Evolutionary conservation across 1,140 invertebrate genomes (phyloP).

Genomic region (Danaus melanippus): DNA sequence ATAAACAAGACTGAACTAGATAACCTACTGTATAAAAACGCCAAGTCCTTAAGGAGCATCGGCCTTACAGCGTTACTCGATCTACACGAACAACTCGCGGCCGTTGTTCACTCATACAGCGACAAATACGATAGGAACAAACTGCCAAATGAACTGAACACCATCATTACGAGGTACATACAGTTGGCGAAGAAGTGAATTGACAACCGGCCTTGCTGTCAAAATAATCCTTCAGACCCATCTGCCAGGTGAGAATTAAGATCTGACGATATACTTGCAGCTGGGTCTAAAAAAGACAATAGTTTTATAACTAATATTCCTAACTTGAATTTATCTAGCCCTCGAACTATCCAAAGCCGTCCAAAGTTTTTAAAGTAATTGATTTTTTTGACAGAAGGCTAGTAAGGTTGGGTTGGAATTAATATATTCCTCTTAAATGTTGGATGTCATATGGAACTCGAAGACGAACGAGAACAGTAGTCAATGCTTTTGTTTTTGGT

Average conservation of each 20-base stretch:
- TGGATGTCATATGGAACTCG: slow-evolving; percentile 6
- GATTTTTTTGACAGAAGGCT: slow-evolving; percentile 18
- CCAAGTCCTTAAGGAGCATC: slow-evolving; percentile 70
- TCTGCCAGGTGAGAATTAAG: no score
- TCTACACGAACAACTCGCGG: slow-evolving; percentile 74
- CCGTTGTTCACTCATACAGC: slow-evolving; percentile 71
- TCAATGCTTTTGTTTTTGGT: no score
- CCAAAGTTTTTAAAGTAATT: slow-evolving; percentile 21
- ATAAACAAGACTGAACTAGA: slow-evolving; percentile 76
- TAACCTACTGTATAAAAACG: slow-evolving; percentile 72
- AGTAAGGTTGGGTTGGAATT: slow-evolving; percentile 8
- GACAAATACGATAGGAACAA: slow-evolving; percentile 71
- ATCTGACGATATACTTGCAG: no score
- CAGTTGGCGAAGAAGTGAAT: slow-evolving; percentile 42
- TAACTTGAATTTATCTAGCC: slow-evolving; percentile 17
- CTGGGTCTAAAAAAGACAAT: slow-evolving; percentile 7
- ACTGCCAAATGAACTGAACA: slow-evolving; percentile 74
- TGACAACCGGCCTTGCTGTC: slow-evolving; percentile 7
- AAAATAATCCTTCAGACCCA: slow-evolving; percentile 1
- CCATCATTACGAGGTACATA: slow-evolving; percentile 51
- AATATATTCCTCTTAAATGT: slow-evolving; percentile 13
- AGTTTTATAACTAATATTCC: slow-evolving; percentile 15
- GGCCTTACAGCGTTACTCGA: slow-evolving; percentile 75
- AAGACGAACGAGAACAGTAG: no score
- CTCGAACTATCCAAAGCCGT: slow-evolving; percentile 29